Percentiles rank a stretch among this genome's conserved stretches.
Evolutionary conservation across 2,113 vertebrate species (phyloP).

Genomic region (Carassius auratus): DNA sequence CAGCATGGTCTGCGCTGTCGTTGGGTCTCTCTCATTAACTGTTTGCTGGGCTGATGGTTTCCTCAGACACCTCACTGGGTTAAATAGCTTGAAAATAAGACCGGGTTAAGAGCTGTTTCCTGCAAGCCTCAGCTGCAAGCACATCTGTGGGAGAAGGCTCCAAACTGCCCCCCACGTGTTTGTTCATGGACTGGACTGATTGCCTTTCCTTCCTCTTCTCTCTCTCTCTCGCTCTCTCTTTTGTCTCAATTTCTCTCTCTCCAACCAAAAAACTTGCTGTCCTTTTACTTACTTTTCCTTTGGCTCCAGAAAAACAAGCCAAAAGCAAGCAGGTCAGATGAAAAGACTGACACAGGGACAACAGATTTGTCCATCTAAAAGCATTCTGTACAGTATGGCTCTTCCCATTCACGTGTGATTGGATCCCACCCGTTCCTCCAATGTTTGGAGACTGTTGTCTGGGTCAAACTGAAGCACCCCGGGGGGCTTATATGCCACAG

Average conservation of each 20-base stretch:
- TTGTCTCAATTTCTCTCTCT: slow-evolving; percentile 69
- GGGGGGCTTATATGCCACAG: slow-evolving; percentile 60
- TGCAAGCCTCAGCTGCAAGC: slow-evolving; percentile 78
- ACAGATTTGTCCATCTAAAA: slow-evolving; percentile 34
- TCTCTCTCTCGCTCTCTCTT: slow-evolving; percentile 5
- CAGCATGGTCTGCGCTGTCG: slow-evolving; percentile 59
- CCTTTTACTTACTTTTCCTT: slow-evolving; percentile 77
- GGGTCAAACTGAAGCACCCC: slow-evolving; percentile 55
- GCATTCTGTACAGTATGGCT: not conserved
- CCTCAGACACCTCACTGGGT: slow-evolving; percentile 62
- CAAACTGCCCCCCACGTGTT: slow-evolving; percentile 73
- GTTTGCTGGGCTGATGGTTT: slow-evolving; percentile 69
- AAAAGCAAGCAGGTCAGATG: slow-evolving; percentile 40
- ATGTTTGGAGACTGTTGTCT: slow-evolving; percentile 69
- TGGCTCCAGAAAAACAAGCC: slow-evolving; percentile 59
- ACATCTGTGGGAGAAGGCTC: slow-evolving; percentile 76
- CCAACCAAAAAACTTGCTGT: slow-evolving; percentile 72
- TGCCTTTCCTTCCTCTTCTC: slow-evolving; percentile 81
- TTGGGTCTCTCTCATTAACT: slow-evolving; percentile 68
- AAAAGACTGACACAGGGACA: slow-evolving; percentile 11
- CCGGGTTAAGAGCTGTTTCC: slow-evolving; percentile 76
- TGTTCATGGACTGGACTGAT: slow-evolving; percentile 78
- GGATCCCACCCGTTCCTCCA: slow-evolving; percentile 41
- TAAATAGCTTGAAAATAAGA: slow-evolving; percentile 70
- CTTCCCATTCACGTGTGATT: slow-evolving; percentile 52